Conservation (phyloP, 2,888 invertebrate genomes). For the Hecatera dysodea region DNA sequence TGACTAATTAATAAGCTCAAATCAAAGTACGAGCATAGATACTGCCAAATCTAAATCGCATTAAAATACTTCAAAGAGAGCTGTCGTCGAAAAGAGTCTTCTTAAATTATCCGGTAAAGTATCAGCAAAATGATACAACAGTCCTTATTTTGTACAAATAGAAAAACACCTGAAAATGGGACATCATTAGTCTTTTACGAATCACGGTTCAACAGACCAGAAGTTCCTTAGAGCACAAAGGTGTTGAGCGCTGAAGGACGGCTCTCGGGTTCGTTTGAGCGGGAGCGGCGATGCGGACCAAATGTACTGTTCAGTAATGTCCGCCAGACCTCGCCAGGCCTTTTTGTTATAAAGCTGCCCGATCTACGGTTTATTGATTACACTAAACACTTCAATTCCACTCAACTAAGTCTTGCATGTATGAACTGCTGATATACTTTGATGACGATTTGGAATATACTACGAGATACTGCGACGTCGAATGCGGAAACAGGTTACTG, state of each 20-base stretch:
- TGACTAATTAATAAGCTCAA: neutral
- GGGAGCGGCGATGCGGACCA: slow-evolving; percentile 67
- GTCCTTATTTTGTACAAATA: slow-evolving; percentile 45
- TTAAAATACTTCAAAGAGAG: slow-evolving; percentile 2
- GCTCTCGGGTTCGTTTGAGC: slow-evolving; percentile 64
- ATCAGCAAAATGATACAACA: slow-evolving; percentile 24
- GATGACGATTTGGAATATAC: slow-evolving; percentile 52
- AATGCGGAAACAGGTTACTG: slow-evolving; percentile 53
- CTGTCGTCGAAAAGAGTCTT: neutral
- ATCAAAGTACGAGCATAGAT: neutral
- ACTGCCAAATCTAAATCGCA: neutral
- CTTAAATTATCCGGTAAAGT: slow-evolving; percentile 18
- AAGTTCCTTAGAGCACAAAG: slow-evolving; percentile 77
- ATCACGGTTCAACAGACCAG: slow-evolving; percentile 78
- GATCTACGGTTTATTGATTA: slow-evolving; percentile 59
- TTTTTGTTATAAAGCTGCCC: slow-evolving; percentile 61
- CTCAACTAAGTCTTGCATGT: slow-evolving; percentile 56
- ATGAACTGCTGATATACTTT: slow-evolving; percentile 60
- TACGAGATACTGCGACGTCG: slow-evolving; percentile 37
- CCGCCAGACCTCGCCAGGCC: slow-evolving; percentile 56
- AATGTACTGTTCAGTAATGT: slow-evolving; percentile 61
- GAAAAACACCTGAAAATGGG: slow-evolving; percentile 64
- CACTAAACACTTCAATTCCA: slow-evolving; percentile 60
- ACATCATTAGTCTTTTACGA: slow-evolving; percentile 80
- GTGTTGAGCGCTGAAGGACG: slow-evolving; percentile 70